Base-by-base conservation (phyloP, 2,888 invertebrate genomes). In the Dichetophora obliterata region DNA sequence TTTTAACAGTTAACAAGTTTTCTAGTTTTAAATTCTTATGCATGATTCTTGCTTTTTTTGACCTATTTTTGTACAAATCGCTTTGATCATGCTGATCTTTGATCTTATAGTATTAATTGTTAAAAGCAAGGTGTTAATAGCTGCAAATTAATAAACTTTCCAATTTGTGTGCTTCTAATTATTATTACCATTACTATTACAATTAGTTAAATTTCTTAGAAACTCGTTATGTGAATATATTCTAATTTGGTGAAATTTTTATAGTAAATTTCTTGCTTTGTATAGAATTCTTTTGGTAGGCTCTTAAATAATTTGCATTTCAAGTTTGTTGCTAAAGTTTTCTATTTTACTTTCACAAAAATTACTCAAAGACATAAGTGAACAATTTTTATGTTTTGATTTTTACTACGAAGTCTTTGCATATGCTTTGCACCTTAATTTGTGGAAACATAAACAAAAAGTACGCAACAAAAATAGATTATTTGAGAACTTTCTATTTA, bases 31-130 rank as follows among this genome's bases (percentile, higher is more conserved):
- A 69, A 27, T 48, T 69, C 69, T 69, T 50, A 4, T 19, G 14
- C 50, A 50, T 73, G 24, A 48, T 73, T 24, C 31, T 61, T 19
- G 61, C 48, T n/a, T 24, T 57, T 24, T 72, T 79, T 85, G 85
- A 84, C 85, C 86, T 80, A 83, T 81, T 83, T 86, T n/a, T 24
- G 8, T 9, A 9, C 16, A 31, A 5, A 24, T 50, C 27, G 24
- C 22, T 48, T 14, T 14, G 24, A 48, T 50, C 11, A 27, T 31
- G 50, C 24, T 27, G 16, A 66, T 22, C 22, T 19, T 22, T 34
- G 19, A 24, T 43, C n/a, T n/a, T 43, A 19, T 19, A 14, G 11
- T 22, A 37, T 22, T 8, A 50, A 48, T 24, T 22, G 71, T 27
- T 61, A 19, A 34, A n/a, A 70, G 24, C 52, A 43, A 63, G 54